Percentiles rank a stretch among this genome's conserved stretches.
These are phyloP conservation scores for Corynorhinus townsendii DNA, from an alignment of 2,113 vertebrate species.

Conservation along the genomic window DNA sequence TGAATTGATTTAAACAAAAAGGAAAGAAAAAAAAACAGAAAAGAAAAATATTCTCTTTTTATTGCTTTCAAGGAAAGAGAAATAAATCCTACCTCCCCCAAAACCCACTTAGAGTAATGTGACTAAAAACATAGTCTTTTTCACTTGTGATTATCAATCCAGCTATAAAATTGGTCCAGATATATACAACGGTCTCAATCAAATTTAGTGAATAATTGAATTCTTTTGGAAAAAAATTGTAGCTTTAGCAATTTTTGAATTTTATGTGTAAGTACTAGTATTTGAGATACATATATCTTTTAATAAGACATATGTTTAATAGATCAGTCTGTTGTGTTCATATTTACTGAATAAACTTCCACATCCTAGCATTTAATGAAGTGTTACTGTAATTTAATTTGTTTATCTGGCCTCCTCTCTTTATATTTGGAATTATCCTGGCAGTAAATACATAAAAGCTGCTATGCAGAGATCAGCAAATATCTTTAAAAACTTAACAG, in stretches of 20 bases:
- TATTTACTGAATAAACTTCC: slow-evolving; percentile 31
- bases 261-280: neutral
- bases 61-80: neutral
- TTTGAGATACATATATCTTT: neutral
- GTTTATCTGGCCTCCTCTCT: slow-evolving; percentile 56
- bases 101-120: neutral
- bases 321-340: neutral
- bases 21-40: neutral
- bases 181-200: neutral
- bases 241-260: neutral
- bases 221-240: neutral
- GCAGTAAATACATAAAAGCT: slow-evolving; percentile 47
- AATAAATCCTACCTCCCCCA: neutral
- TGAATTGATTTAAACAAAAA: neutral
- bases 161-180: neutral
- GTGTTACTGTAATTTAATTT: slow-evolving; percentile 50
- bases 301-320: neutral
- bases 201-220: neutral
- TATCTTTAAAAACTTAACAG: neutral
- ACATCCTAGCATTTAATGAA: slow-evolving; percentile 52
- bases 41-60: neutral
- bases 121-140: neutral
- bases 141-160: neutral
- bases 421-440: slow-evolving; percentile 41
- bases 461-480: slow-evolving; percentile 56